Conservation (phyloP, 2,113 vertebrate genomes). For the Oryzias melastigma region DNA sequence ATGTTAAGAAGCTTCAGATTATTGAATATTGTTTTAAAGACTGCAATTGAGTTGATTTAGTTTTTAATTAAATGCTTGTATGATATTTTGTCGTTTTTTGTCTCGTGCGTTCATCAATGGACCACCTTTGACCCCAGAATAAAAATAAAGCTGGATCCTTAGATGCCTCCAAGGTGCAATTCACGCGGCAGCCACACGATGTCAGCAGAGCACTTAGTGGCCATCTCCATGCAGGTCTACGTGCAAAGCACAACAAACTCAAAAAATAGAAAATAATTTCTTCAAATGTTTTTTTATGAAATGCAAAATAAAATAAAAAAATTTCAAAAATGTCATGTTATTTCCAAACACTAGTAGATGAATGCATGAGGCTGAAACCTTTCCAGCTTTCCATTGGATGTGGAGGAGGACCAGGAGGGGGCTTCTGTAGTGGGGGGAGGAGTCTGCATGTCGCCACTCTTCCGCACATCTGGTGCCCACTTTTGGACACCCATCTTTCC, state of each 20-base stretch:
- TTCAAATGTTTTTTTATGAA: not conserved
- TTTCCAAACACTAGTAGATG: not conserved
- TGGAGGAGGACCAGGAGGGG: not conserved
- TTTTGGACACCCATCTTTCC: slow-evolving; percentile 16
- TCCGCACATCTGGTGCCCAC: slow-evolving; percentile 70
- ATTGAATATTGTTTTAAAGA: too few relatives aligned
- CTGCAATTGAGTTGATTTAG: too few relatives aligned
- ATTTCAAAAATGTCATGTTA: not conserved
- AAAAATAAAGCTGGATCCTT: too few relatives aligned
- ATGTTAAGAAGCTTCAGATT: too few relatives aligned
- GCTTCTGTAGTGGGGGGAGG: slow-evolving; percentile 41
- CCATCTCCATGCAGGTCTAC: slow-evolving; percentile 24
- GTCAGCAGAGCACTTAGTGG: slow-evolving; percentile 67
- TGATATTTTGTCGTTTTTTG: too few relatives aligned
- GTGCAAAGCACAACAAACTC: not conserved
- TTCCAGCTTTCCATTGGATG: slow-evolving; percentile 12
- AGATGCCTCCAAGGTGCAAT: slow-evolving; percentile 37
- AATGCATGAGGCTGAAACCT: not conserved
- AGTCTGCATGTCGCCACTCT: slow-evolving; percentile 41
- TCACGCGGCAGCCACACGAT: slow-evolving; percentile 47
- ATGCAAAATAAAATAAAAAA: not conserved
- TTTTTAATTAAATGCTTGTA: too few relatives aligned
- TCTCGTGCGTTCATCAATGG: too few relatives aligned
- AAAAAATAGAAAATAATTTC: not conserved
- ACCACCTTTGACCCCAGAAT: too few relatives aligned